phyloP scores from a whole-genome alignment of 2,797 vertebrate species.

The Acomys russatus region DNA sequence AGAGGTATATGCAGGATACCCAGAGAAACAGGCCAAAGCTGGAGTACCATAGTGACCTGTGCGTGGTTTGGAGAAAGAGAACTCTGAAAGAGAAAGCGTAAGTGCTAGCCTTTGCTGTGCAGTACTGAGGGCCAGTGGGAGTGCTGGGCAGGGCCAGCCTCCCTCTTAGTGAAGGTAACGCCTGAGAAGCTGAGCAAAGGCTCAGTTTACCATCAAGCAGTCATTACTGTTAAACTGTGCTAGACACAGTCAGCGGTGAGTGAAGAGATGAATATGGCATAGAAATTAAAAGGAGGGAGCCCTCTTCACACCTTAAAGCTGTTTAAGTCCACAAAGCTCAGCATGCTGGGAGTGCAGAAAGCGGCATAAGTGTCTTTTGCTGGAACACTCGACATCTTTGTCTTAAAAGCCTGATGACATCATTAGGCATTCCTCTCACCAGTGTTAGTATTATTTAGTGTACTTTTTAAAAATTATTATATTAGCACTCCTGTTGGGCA shows the following conservation, averaged over 20 bases:
- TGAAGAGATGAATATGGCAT: slow-evolving; percentile 1
- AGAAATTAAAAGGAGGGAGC: neutral
- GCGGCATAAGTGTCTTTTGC: neutral
- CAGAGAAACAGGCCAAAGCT: neutral
- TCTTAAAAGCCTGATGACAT: slow-evolving; percentile 26
- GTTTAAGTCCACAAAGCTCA: neutral
- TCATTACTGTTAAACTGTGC: neutral
- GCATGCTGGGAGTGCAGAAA: fast-evolving
- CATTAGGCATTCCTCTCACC: neutral
- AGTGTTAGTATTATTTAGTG: slow-evolving; percentile 11
- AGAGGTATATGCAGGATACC: neutral
- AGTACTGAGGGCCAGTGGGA: no score
- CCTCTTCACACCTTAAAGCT: slow-evolving; percentile 13
- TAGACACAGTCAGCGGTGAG: neutral
- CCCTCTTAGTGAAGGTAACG: neutral
- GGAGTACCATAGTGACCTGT: neutral
- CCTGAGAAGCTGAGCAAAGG: neutral
- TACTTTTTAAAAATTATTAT: slow-evolving; percentile 45
- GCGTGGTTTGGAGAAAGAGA: neutral
- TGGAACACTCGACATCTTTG: neutral
- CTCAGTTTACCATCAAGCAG: neutral
- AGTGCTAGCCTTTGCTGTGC: no score
- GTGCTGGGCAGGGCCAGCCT: neutral
- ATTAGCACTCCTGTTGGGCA: slow-evolving; percentile 20
- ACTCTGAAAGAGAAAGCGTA: neutral